phyloP scores from a whole-genome alignment of 2,888 invertebrate genomes.

The Seira musarum region DNA sequence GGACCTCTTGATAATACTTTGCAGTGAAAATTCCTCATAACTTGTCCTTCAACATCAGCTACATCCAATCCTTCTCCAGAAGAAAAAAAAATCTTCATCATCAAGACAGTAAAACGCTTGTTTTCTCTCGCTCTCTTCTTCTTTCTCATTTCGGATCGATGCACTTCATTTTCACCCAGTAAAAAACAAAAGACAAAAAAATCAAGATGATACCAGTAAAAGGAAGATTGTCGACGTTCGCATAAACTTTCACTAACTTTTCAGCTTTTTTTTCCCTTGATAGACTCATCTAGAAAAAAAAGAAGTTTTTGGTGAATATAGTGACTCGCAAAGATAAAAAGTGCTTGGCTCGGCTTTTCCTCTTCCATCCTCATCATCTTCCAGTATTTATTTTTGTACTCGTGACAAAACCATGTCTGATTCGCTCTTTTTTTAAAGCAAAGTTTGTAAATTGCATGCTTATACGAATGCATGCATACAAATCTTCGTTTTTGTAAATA shows the following conservation, averaged over 20 bases:
- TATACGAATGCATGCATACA: not conserved
- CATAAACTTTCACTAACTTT: slow-evolving; percentile 22
- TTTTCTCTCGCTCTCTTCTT: slow-evolving; percentile 18
- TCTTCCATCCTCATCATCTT: not conserved
- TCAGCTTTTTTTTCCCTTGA: not conserved
- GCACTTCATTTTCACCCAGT: slow-evolving; percentile 60
- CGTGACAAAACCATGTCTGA: not conserved
- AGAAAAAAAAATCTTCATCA: slow-evolving; percentile 3
- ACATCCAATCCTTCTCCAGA: not conserved
- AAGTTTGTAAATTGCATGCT: not conserved
- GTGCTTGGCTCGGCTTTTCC: not conserved
- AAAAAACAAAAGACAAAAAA: slow-evolving; percentile 53
- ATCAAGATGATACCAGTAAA: not conserved
- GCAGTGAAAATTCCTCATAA: slow-evolving; percentile 30
- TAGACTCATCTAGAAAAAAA: no score
- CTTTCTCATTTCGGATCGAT: slow-evolving; percentile 46
- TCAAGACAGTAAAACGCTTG: slow-evolving; percentile 25
- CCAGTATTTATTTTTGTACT: not conserved
- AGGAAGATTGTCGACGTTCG: slow-evolving; percentile 8
- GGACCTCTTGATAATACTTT: slow-evolving; percentile 48
- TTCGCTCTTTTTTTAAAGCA: no score
- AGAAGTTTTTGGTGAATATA: slow-evolving; percentile 1
- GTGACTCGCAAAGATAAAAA: not conserved
- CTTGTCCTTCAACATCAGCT: slow-evolving; percentile 41
- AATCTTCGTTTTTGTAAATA: not conserved